Evolutionary conservation across 2,797 vertebrate species (phyloP), one percentile per base, ranked within the genome.

Genomic region (Hapalemur alaotrensis): DNA sequence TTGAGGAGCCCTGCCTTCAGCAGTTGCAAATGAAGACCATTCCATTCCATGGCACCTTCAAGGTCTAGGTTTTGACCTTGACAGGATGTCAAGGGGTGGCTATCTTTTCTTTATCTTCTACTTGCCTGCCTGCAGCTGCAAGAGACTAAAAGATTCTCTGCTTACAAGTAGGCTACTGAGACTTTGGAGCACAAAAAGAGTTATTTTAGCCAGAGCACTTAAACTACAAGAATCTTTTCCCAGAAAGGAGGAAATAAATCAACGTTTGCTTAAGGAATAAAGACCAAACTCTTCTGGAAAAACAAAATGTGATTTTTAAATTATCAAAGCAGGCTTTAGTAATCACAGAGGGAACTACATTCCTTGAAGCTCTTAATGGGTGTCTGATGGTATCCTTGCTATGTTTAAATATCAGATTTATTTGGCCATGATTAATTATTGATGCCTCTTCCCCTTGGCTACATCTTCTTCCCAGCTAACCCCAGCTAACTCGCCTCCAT

Each of bases 201-300:
- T 67, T 92, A 72, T 75, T 95, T 81, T 17, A 75, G 67, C 28
- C 67, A 15, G 35, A 96, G 79, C 57, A 23, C 30, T 89, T 41
- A 23, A 84, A 89, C 35, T 35, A 23, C 4, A 83, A 52, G 52
- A 95, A 81, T 91, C 73, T 92, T 46, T 89, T 70, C 69, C 9
- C 84, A 91, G 76, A 95, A 90, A 82, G 41, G 48, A 96, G 63
- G 22, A 85, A 92, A 73, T 76, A 85, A 86, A 97, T 96, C 96
- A 93, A 87, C 93, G 83, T 96, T 97, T 94, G 41, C 80, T 95
- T 91, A 87, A 92, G 81, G 75, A 97, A 79, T 88, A 92, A 95
- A 95, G 90, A 96, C 69, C n/a, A 93, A 95, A 97, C 65, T 89
- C 73, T 48, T 96, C 85, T 43, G 22, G 79, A 82, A 95, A 95